These are phyloP conservation scores for Microtus pennsylvanicus DNA, from an alignment of 2,113 vertebrate species.

Conservation along the genomic window DNA sequence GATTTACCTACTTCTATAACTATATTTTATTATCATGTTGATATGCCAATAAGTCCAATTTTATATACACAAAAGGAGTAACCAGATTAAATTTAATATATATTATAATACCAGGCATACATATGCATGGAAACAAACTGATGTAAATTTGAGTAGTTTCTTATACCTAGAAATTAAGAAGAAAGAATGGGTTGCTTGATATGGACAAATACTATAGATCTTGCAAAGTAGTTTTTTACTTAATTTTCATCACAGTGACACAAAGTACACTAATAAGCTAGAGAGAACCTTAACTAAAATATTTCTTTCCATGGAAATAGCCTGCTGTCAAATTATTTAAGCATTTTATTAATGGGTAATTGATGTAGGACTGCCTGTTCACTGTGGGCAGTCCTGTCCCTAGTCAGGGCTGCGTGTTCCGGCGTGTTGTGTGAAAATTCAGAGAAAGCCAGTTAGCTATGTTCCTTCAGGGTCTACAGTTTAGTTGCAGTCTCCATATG, in stretches of 20 bases:
- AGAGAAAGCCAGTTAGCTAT: no score
- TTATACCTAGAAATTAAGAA: neutral
- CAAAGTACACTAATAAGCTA: neutral
- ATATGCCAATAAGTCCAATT: no score
- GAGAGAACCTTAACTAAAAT: neutral
- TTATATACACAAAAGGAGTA: neutral
- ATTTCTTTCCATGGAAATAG: neutral
- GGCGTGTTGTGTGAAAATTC: no score
- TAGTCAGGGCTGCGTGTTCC: neutral
- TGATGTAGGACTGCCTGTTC: no score
- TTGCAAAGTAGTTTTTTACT: neutral
- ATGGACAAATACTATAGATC: neutral
- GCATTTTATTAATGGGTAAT: neutral
- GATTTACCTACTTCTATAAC: no score
- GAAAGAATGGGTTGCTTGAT: rapidly evolving
- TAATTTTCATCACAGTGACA: neutral
- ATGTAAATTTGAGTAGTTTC: neutral
- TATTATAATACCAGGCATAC: neutral
- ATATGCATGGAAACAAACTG: neutral
- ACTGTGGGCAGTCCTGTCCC: neutral
- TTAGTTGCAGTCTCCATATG: no score
- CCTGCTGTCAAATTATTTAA: neutral
- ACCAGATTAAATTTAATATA: neutral
- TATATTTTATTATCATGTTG: neutral
- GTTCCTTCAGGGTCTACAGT: no score